phyloP scores from a whole-genome alignment of 2,113 vertebrate species.

The Cryptotis parvus region DNA sequence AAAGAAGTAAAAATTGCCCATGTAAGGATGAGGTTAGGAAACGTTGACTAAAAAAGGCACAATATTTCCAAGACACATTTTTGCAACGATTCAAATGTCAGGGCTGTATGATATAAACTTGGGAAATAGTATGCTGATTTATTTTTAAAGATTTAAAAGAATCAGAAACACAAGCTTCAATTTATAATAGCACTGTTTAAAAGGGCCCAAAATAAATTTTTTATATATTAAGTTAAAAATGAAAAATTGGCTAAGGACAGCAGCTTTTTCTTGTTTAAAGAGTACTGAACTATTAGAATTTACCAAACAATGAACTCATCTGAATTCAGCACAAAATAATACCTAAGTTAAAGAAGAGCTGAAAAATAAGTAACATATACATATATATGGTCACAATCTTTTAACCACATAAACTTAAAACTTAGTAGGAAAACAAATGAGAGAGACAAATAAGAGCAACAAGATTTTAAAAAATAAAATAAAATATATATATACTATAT shows the following conservation, averaged over 20 bases:
- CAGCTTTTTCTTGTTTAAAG: slow-evolving; percentile 14
- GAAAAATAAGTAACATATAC: slow-evolving; percentile 21
- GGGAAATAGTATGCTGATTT: slow-evolving; percentile 59
- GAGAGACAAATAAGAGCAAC: neutral
- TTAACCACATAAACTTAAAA: neutral
- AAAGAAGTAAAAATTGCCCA: slow-evolving; percentile 55
- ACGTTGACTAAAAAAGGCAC: slow-evolving; percentile 55
- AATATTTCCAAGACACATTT: slow-evolving; percentile 74
- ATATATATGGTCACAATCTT: slow-evolving; percentile 4
- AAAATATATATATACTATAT: no score
- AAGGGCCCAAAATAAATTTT: slow-evolving; percentile 47
- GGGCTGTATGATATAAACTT: slow-evolving; percentile 61
- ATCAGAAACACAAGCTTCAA: slow-evolving; percentile 61
- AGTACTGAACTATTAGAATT: neutral
- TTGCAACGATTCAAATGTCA: slow-evolving; percentile 73
- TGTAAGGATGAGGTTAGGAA: slow-evolving; percentile 62
- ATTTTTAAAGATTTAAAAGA: slow-evolving; percentile 68
- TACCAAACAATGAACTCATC: slow-evolving; percentile 32
- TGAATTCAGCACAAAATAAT: slow-evolving; percentile 25
- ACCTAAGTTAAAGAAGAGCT: slow-evolving; percentile 16
- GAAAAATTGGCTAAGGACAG: slow-evolving; percentile 43
- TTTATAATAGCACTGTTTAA: slow-evolving; percentile 50
- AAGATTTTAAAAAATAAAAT: no score
- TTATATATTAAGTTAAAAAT: slow-evolving; percentile 61
- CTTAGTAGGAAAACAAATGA: neutral